Evolutionary conservation across 1,140 invertebrate genomes (phyloP).

Genomic region (Micrasema minimum): DNA sequence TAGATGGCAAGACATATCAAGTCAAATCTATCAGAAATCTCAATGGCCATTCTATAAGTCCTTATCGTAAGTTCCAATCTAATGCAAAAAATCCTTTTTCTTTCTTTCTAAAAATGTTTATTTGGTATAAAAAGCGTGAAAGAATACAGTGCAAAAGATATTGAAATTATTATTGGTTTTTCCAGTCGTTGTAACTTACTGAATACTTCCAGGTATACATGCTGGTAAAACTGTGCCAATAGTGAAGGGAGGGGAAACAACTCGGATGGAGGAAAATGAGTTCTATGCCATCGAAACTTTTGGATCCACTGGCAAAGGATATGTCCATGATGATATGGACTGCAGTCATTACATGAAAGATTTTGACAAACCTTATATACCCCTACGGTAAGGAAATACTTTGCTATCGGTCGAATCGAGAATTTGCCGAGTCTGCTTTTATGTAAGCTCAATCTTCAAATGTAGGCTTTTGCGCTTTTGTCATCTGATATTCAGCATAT

Average conservation of each 20-base stretch:
- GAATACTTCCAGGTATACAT: slow-evolving; percentile 88
- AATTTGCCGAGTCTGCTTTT: too few species aligned
- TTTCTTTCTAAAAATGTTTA: too few species aligned
- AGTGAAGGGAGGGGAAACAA: slow-evolving; percentile 97
- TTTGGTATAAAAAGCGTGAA: too few species aligned
- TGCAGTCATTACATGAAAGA: slow-evolving; percentile 99
- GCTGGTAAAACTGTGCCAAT: slow-evolving; percentile 99
- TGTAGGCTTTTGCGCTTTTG: too few species aligned
- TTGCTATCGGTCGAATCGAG: too few species aligned
- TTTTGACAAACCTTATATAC: slow-evolving; percentile 93
- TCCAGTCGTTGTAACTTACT: too few species aligned
- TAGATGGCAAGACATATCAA: slow-evolving; percentile 97
- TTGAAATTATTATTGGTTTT: too few species aligned
- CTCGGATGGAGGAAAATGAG: slow-evolving; percentile 98
- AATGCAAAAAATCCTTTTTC: too few species aligned
- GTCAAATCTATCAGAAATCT: slow-evolving; percentile 98
- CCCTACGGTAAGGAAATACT: slow-evolving; percentile 71
- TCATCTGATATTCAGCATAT: too few species aligned
- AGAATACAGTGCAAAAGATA: too few species aligned
- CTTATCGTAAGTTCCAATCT: slow-evolving; percentile 78
- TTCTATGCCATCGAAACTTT: slow-evolving; percentile 99
- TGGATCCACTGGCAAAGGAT: slow-evolving; percentile 96
- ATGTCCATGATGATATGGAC: slow-evolving; percentile 99
- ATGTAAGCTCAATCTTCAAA: too few species aligned
- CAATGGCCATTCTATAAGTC: slow-evolving; percentile 98